Conservation (phyloP, 2,797 vertebrate genomes). For the Rhinoraja longicauda region DNA sequence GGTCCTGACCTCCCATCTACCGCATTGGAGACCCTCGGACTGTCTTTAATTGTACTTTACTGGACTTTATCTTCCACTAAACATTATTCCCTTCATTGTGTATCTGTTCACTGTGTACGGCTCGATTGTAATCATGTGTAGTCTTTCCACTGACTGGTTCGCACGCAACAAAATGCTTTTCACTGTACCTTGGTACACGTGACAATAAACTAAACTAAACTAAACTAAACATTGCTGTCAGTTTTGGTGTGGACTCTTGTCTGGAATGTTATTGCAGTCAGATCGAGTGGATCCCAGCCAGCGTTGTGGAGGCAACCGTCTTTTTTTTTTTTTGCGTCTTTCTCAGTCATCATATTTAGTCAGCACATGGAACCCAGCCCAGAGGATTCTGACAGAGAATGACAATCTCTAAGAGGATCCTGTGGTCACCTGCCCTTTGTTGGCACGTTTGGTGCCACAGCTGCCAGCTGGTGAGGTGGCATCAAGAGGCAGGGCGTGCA, state of each 20-base stretch:
- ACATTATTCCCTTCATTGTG: too few species aligned
- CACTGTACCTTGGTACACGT: too few species aligned
- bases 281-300: background rate
- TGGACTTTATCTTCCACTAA: too few species aligned
- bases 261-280: background rate
- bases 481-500: slow-evolving; percentile 2
- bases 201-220: too few species aligned
- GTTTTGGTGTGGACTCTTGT: background rate
- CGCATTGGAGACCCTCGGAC: too few species aligned
- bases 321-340: background rate
- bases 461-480: slow-evolving; percentile 23
- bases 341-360: background rate
- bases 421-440: slow-evolving; percentile 9
- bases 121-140: too few species aligned
- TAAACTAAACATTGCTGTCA: background rate
- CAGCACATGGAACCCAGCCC: background rate
- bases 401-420: background rate
- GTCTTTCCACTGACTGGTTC: too few species aligned
- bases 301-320: background rate
- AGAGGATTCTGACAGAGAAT: background rate
- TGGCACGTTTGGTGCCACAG: slow-evolving; percentile 15
- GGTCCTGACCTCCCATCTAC: too few species aligned
- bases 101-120: too few species aligned
- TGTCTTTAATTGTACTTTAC: too few species aligned
- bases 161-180: too few species aligned